These are phyloP conservation scores for Campoletis raptor DNA, from an alignment of 2,888 invertebrate species.

Conservation along the genomic window DNA sequence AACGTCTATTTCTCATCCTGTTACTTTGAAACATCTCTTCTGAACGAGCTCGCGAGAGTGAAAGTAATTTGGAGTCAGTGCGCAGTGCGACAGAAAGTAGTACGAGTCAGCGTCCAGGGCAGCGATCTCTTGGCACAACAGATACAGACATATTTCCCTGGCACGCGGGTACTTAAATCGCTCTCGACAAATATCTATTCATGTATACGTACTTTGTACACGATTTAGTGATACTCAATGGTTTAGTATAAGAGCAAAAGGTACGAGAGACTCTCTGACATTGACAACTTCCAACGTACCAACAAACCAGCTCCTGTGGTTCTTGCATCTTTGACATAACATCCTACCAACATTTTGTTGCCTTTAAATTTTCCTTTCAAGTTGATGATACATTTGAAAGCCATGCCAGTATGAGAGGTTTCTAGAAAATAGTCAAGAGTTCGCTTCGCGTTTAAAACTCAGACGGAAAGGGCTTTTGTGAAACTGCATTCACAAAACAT, in stretches of 20 bases:
- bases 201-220: not conserved
- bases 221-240: not conserved
- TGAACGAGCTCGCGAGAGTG: not conserved
- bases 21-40: not conserved
- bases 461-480: constrained; percentile 16
- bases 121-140: not conserved
- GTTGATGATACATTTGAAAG: not conserved
- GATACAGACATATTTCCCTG: not conserved
- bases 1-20: not conserved
- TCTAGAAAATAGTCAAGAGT: constrained; percentile 11
- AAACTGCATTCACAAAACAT: not conserved
- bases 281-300: constrained; percentile 34
- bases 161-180: not conserved
- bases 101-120: constrained; percentile 21
- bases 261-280: constrained; percentile 49
- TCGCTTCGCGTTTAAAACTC: constrained; percentile 2
- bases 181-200: not conserved
- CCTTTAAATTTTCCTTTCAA: not conserved
- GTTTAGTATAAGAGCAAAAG: constrained; percentile 1
- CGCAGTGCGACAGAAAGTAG: constrained; percentile 62
- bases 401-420: constrained; percentile 4
- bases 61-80: constrained; percentile 47
- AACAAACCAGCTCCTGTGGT: constrained; percentile 32
- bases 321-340: not conserved
- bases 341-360: not conserved